Evolutionary conservation across 2,113 vertebrate species (phyloP).

Genomic region (Apteryx owenii): DNA sequence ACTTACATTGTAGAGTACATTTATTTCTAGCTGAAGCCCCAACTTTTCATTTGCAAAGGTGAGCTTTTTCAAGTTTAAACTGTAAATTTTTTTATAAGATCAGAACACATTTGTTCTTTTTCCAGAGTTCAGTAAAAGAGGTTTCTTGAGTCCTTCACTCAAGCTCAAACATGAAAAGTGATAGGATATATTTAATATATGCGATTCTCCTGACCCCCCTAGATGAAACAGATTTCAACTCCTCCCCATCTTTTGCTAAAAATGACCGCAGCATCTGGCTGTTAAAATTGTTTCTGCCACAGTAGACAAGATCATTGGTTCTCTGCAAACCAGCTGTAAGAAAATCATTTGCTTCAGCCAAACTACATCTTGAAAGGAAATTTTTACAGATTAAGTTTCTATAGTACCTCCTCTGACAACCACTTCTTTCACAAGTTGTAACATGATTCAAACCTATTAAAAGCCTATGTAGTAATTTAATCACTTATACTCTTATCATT

Average conservation of each 20-base stretch:
- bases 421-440: background rate
- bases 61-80: too few species aligned
- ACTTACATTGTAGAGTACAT: too few species aligned
- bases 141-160: background rate
- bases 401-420: background rate
- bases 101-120: too few species aligned
- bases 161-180: background rate
- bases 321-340: background rate
- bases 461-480: background rate
- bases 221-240: background rate
- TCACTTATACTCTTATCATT: accelerated
- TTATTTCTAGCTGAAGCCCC: too few species aligned
- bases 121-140: background rate
- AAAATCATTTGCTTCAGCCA: background rate
- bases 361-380: background rate
- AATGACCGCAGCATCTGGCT: accelerated
- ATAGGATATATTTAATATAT: background rate
- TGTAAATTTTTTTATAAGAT: too few species aligned
- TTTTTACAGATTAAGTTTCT: background rate
- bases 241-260: background rate
- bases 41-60: too few species aligned
- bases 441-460: background rate
- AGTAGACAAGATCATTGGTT: background rate
- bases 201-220: background rate
- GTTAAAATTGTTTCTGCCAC: background rate